Evolutionary conservation across 2,888 invertebrate species (phyloP).

Genomic region (Yponomeuta malinellus): DNA sequence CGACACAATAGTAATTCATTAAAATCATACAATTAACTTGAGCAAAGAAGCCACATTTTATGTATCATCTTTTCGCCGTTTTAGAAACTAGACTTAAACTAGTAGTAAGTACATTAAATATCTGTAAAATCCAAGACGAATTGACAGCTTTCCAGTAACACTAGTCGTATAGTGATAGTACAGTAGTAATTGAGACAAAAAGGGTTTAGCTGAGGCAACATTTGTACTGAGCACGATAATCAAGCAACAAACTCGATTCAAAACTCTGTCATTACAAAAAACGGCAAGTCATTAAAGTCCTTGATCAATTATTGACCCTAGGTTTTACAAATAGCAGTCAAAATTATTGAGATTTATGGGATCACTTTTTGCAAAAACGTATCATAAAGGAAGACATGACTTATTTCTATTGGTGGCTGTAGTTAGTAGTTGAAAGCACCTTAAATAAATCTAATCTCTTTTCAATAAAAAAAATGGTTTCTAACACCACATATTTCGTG

Average conservation of each 20-base stretch:
- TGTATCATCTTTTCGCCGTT: constrained; percentile 11
- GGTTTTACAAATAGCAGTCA: no score
- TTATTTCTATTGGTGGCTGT: no score
- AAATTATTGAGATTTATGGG: no score
- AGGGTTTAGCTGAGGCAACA: not conserved
- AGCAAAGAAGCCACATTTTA: constrained; percentile 47
- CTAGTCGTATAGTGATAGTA: constrained; percentile 53
- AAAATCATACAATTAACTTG: constrained; percentile 26
- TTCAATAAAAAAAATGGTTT: no score
- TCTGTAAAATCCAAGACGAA: constrained; percentile 59
- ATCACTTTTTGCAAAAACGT: no score
- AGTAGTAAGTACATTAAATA: constrained; percentile 38
- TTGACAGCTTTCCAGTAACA: constrained; percentile 66
- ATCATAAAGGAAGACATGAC: no score
- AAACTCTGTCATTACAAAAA: no score
- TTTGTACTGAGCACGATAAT: not conserved
- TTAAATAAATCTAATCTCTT: no score
- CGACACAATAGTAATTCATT: constrained; percentile 25
- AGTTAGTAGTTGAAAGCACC: no score
- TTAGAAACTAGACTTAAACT: constrained; percentile 46
- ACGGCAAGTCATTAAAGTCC: no score
- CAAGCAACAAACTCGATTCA: not conserved
- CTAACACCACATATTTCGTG: no score
- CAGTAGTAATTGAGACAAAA: constrained; percentile 58
- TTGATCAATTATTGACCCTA: no score